These are phyloP conservation scores for Jaculus jaculus DNA, from an alignment of 2,113 vertebrate species.

Conservation along the genomic window DNA sequence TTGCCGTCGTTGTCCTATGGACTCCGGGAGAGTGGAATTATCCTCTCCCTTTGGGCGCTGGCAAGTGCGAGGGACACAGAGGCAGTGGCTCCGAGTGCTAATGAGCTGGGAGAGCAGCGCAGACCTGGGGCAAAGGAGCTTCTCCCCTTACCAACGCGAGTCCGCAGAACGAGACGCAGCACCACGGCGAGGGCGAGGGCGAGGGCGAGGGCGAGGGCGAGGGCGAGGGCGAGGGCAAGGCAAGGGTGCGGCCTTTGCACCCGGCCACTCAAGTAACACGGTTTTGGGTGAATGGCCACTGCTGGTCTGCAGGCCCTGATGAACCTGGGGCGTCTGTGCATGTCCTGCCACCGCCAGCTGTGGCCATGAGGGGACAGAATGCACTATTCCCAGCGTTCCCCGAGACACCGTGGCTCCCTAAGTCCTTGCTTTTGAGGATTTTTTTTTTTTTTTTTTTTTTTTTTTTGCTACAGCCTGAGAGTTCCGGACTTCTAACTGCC, in stretches of 20 bases:
- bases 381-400: fast-evolving
- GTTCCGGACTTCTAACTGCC: fast-evolving
- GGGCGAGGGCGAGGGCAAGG: too few species aligned
- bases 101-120: background rate
- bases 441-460: too few species aligned
- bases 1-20: background rate
- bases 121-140: background rate
- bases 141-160: background rate
- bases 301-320: too few species aligned
- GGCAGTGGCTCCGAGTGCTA: background rate
- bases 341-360: fast-evolving
- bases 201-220: too few species aligned
- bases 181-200: fast-evolving
- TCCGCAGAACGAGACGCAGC: background rate
- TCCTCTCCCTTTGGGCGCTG: background rate
- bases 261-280: background rate
- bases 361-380: fast-evolving
- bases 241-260: background rate
- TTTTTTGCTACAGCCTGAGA: too few species aligned
- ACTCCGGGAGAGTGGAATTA: background rate
- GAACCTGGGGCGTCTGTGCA: fast-evolving
- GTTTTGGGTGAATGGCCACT: fast-evolving
- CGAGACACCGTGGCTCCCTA: fast-evolving
- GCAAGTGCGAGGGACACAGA: background rate
- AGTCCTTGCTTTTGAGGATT: background rate